Base-by-base conservation (phyloP, 2,888 invertebrate genomes). In the Thyatira batis region DNA sequence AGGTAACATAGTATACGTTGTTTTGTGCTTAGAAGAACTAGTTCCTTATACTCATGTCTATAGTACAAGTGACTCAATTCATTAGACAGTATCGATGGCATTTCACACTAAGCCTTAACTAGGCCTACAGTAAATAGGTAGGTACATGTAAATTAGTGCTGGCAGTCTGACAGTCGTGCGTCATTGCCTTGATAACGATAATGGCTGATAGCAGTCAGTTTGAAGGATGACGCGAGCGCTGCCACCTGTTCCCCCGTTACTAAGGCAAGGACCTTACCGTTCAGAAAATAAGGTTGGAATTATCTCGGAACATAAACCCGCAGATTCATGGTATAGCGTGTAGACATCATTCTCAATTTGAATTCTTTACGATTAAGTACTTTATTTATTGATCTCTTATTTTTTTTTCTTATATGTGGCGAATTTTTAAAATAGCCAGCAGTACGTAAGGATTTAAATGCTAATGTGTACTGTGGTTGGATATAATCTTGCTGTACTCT, bases 121-220 rank as follows among this genome's bases (percentile, higher is more conserved):
- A 69, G 67, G 68, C 61, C 69, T 66, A 68, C 49, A 49, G 55
- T 60, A 68, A 64, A 71, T 64, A 69, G 52, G 60, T 70, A 60
- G 52, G 60, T 71, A 60, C 68, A 69, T 65, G 66, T 70, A 70
- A 77, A 77, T 78, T 69, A 71, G 63, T 60, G 57, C 56, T 59
- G 57, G 63, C 27, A 66, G 56, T 67, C 70, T 75, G 76, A 71
- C 76, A 71, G 51, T 45, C 73, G 73, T 78, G 78, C 78, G 78
- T 78, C 78, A 79, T 73, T 54, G 50, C 52, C 55, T 56, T 66
- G 80, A 76, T 79, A 79, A 74, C 68, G 77, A 79, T 79, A 77
- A 71, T 72, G 55, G 65, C 55, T 76, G 78, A 76, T 78, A 77
- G 69, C 60, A 57, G 50, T 43, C 52, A 48, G 23, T 62, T 68